Conservation (phyloP, 2,888 invertebrate genomes). For the Drosophila quinaria region DNA sequence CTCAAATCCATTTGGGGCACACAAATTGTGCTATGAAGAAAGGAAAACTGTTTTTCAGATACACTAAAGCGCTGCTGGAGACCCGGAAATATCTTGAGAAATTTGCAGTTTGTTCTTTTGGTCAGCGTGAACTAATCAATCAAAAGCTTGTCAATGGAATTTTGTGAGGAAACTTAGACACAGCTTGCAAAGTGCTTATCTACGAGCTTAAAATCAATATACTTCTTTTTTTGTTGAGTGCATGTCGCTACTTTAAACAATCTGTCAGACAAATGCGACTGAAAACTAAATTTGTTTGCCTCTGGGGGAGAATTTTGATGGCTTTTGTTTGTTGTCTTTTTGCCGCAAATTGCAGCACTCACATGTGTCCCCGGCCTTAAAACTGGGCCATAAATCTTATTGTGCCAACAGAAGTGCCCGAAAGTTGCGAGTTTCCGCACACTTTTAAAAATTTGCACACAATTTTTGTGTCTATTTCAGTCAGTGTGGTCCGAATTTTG, state of each 20-base stretch:
- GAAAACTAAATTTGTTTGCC: constrained; percentile 54
- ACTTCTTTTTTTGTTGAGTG: constrained; percentile 10
- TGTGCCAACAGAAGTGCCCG: constrained; percentile 14
- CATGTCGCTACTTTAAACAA: constrained; percentile 57
- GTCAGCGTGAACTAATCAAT: constrained; percentile 46
- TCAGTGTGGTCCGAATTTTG: constrained; percentile 6
- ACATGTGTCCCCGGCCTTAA: constrained; percentile 34
- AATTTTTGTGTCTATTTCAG: constrained; percentile 23
- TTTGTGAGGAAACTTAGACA: neutral
- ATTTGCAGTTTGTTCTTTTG: neutral
- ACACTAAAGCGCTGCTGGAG: neutral
- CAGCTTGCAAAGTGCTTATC: constrained; percentile 17
- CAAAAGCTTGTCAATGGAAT: constrained; percentile 48
- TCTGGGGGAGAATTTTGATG: constrained; percentile 27
- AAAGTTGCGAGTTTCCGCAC: constrained; percentile 17
- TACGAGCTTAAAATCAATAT: constrained; percentile 56
- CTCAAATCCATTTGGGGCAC: constrained; percentile 15
- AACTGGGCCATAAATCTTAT: constrained; percentile 50
- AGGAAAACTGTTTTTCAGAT: neutral
- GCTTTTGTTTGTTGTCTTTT: constrained; percentile 24
- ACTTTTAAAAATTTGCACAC: constrained; percentile 10
- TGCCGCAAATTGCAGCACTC: constrained; percentile 41
- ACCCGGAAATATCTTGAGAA: neutral
- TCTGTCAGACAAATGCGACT: constrained; percentile 45
- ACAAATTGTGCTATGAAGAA: constrained; percentile 20